Conservation (phyloP, 2,113 vertebrate genomes). For the Geococcyx californianus region DNA sequence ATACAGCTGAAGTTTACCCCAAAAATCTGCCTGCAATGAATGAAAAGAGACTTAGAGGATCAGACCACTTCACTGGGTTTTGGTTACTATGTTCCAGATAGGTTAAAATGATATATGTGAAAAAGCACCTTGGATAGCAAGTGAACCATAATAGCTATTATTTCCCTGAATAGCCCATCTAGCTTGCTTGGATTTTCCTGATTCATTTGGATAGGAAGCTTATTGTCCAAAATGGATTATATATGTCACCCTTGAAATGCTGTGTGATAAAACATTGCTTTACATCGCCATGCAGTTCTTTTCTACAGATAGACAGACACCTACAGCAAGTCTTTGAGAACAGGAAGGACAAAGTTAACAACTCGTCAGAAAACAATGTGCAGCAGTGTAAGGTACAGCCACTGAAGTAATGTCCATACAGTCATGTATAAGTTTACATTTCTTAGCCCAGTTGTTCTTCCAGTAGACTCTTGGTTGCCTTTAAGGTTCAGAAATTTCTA, state of each 20-base stretch:
- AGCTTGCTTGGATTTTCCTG: constrained; percentile 24
- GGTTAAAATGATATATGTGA: constrained; percentile 42
- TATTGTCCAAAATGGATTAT: constrained; percentile 45
- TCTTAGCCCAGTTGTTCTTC: not conserved
- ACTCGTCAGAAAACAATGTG: not conserved
- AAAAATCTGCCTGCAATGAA: constrained; percentile 29
- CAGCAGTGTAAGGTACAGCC: not conserved
- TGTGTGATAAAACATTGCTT: not conserved
- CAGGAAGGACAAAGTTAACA: not conserved
- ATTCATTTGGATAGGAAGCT: constrained; percentile 11
- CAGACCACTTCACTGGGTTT: constrained; percentile 58
- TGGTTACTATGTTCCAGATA: constrained; percentile 47
- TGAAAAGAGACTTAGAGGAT: constrained; percentile 66
- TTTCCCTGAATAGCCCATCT: constrained; percentile 44
- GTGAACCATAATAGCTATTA: constrained; percentile 53
- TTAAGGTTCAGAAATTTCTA: not conserved
- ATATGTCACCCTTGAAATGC: constrained; percentile 23
- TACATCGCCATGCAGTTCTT: not conserved
- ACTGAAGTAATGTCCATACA: not conserved
- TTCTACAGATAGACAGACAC: not conserved
- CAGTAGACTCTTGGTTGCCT: not conserved
- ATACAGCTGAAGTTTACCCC: not conserved
- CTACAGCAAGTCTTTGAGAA: not conserved
- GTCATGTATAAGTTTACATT: not conserved
- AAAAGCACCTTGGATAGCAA: constrained; percentile 64